Percentiles rank a stretch among this genome's conserved stretches.
Evolutionary conservation across 2,113 vertebrate species (phyloP).

Genomic region (Triplophysa tibetana): DNA sequence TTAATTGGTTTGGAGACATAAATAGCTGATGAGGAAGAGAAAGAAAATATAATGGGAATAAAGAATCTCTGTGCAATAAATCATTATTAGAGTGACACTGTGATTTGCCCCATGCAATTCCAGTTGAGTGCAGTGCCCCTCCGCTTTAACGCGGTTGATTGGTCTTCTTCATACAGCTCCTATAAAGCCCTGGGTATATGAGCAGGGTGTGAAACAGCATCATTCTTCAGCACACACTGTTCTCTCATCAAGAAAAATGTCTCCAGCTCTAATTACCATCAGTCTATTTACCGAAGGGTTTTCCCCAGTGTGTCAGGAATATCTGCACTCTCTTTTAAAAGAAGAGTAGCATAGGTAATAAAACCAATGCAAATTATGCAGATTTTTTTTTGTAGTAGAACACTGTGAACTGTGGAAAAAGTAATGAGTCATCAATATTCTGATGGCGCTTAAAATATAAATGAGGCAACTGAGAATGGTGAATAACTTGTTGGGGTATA

Average conservation of each 20-base stretch:
- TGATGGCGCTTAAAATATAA: conserved; percentile 44
- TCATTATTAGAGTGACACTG: conserved; percentile 50
- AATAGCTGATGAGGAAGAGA: conserved; percentile 40
- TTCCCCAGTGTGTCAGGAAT: conserved; percentile 19
- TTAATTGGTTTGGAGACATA: conserved; percentile 60
- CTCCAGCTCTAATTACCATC: conserved; percentile 36
- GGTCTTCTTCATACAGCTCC: conserved; percentile 23
- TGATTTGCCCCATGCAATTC: conserved; percentile 42
- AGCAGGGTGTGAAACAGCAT: conserved; percentile 37
- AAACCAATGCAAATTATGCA: conserved; percentile 31
- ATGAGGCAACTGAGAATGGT: conserved; percentile 31
- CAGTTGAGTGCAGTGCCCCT: not conserved
- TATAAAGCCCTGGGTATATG: conserved; percentile 38
- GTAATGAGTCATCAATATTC: conserved; percentile 50
- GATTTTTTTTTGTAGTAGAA: not conserved
- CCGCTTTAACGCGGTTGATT: conserved; percentile 44
- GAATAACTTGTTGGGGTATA: not conserved
- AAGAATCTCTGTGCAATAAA: conserved; percentile 48
- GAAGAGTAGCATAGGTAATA: conserved; percentile 28
- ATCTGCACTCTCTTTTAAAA: conserved; percentile 22
- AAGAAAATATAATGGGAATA: conserved; percentile 35
- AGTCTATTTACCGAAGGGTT: conserved; percentile 36
- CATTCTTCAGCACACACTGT: conserved; percentile 30
- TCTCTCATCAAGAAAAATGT: conserved; percentile 49
- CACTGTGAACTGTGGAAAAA: conserved; percentile 36